Evolutionary conservation across 1,140 invertebrate species (phyloP).

Genomic region (Drosophila watanabei): DNA sequence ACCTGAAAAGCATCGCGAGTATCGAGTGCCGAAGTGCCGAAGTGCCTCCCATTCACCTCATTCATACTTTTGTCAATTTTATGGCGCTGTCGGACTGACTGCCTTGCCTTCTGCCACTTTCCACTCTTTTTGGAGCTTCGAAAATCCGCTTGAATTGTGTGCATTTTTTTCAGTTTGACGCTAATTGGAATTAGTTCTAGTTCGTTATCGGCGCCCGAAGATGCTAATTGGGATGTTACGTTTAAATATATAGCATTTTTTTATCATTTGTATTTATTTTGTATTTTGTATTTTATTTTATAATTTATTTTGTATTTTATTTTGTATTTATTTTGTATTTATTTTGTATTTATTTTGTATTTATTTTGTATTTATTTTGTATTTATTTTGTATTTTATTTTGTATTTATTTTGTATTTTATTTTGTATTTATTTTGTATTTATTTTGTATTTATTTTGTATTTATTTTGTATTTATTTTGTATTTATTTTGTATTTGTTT

Average conservation of each 20-base stretch:
- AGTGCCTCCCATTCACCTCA: conserved; percentile 36
- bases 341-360: too few species aligned
- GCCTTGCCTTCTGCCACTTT: conserved; percentile 35
- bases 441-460: too few species aligned
- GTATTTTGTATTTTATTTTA: not conserved
- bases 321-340: too few species aligned
- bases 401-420: too few species aligned
- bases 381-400: too few species aligned
- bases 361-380: too few species aligned
- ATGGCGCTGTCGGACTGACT: conserved; percentile 6
- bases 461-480: too few species aligned
- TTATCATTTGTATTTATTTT: too few species aligned
- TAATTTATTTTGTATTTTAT: not conserved
- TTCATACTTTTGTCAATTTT: conserved; percentile 42
- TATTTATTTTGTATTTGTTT: too few species aligned
- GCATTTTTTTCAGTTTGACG: not conserved
- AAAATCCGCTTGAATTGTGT: conserved; percentile 21
- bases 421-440: not conserved
- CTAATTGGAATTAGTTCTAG: conserved; percentile 23
- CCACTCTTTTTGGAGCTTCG: conserved; percentile 29
- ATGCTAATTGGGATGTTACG: not conserved
- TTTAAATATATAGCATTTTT: not conserved
- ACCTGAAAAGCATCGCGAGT: conserved; percentile 45
- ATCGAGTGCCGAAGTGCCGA: conserved; percentile 1
- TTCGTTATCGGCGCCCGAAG: not conserved